Conservation (phyloP, 2,113 vertebrate genomes). For the Salvelinus sp. region DNA sequence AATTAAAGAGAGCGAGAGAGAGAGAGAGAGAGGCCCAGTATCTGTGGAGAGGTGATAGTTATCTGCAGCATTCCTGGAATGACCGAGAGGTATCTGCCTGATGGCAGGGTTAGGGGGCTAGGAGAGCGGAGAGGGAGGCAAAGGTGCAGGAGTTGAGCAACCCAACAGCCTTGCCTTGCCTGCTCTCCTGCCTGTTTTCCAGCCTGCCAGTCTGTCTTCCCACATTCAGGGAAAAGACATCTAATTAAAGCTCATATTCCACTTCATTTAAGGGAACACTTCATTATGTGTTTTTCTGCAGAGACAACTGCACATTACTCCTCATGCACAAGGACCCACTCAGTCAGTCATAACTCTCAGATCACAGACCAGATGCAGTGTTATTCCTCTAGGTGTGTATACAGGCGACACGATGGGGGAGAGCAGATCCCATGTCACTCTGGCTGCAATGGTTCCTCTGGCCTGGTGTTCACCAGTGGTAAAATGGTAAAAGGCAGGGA, state of each 20-base stretch:
- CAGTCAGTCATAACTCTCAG: slow-evolving; percentile 54
- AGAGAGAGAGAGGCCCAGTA: slow-evolving; percentile 69
- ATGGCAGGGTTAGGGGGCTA: slow-evolving; percentile 68
- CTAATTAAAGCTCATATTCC: slow-evolving; percentile 80
- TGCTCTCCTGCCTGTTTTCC: not conserved
- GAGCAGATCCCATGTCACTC: not conserved
- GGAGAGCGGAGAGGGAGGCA: slow-evolving; percentile 16
- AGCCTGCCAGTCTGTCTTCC: slow-evolving; percentile 42
- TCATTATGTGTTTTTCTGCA: slow-evolving; percentile 73
- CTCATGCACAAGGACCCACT: slow-evolving; percentile 66
- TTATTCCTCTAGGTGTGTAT: slow-evolving; percentile 36
- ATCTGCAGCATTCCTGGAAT: slow-evolving; percentile 93
- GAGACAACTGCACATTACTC: slow-evolving; percentile 73
- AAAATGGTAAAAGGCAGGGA: slow-evolving; percentile 19
- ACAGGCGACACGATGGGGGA: no score
- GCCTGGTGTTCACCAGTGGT: no score
- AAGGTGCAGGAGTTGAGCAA: slow-evolving; percentile 52
- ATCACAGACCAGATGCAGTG: slow-evolving; percentile 57
- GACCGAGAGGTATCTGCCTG: slow-evolving; percentile 77
- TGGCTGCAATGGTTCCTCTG: not conserved
- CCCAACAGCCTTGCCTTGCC: slow-evolving; percentile 21
- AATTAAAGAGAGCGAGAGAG: not conserved
- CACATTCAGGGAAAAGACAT: slow-evolving; percentile 51
- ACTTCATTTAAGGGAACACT: slow-evolving; percentile 79
- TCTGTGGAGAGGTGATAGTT: slow-evolving; percentile 83